These are phyloP conservation scores for Epizoanthus stellaris DNA, from an alignment of 92 coral and sea anemone genomes.

Conservation along the genomic window DNA sequence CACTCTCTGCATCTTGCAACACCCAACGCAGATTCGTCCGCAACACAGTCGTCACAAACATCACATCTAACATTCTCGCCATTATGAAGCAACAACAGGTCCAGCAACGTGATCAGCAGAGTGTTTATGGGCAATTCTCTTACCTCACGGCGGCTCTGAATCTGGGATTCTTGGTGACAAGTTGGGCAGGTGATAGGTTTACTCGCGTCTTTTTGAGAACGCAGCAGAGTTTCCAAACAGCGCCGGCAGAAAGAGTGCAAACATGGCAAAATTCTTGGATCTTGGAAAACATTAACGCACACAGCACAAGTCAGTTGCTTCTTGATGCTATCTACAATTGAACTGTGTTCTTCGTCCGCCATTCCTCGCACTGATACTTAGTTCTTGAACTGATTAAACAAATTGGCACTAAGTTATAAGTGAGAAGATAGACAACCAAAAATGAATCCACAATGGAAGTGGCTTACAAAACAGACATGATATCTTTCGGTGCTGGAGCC, in stretches of 20 bases:
- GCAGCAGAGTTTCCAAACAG: conserved; percentile 59
- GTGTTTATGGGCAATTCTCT: conserved; percentile 61
- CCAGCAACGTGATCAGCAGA: conserved; percentile 62
- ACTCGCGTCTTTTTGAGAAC: conserved; percentile 42
- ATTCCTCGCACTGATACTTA: conserved; percentile 2
- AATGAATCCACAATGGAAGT: too few relatives aligned
- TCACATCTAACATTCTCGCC: conserved; percentile 60
- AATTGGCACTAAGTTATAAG: background rate
- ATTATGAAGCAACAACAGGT: conserved; percentile 57
- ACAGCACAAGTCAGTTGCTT: conserved; percentile 59
- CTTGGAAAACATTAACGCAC: conserved; percentile 50
- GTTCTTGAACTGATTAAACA: background rate
- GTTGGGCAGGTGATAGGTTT: conserved; percentile 55
- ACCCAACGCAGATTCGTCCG: conserved; percentile 48
- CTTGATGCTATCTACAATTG: conserved; percentile 50
- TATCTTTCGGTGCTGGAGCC: too few relatives aligned
- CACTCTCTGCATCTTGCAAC: conserved; percentile 67
- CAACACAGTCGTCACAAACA: conserved; percentile 54
- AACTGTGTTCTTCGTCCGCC: conserved; percentile 17
- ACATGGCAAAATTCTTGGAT: conserved; percentile 71
- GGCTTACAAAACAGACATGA: too few relatives aligned
- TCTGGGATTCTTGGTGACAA: conserved; percentile 39
- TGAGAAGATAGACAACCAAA: too few relatives aligned
- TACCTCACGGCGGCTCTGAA: conserved; percentile 55
- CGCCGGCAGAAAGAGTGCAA: conserved; percentile 69